These are phyloP conservation scores for Caradrina clavipalpis DNA, from an alignment of 2,888 invertebrate genomes.

Conservation along the genomic window DNA sequence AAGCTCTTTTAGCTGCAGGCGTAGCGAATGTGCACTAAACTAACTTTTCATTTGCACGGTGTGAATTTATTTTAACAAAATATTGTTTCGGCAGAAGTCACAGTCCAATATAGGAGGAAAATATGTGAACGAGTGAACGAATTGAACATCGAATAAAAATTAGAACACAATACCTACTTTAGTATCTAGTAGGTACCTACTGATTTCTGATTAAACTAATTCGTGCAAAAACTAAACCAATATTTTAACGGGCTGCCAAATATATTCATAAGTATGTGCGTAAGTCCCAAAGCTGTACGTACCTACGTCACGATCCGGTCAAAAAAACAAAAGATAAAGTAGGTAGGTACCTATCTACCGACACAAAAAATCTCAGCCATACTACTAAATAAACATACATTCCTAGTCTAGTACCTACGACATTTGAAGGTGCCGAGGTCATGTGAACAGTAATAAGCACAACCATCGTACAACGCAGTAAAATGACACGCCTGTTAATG, in stretches of 20 bases:
- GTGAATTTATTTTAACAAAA: constrained; percentile 24
- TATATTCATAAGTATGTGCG: too few species aligned
- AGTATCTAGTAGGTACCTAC: background rate
- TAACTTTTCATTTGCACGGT: constrained; percentile 43
- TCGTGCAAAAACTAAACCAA: too few species aligned
- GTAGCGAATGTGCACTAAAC: constrained; percentile 43
- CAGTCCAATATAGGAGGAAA: constrained; percentile 6
- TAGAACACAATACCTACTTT: background rate
- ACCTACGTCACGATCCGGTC: background rate
- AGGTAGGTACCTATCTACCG: too few species aligned
- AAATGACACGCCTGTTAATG: constrained; percentile 63
- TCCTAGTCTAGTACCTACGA: constrained; percentile 7
- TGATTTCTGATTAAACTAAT: too few species aligned
- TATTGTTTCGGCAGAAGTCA: constrained; percentile 10
- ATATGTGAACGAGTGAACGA: background rate
- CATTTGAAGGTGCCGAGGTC: constrained; percentile 60
- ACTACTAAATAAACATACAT: constrained; percentile 28
- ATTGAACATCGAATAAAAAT: background rate
- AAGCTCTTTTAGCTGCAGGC: constrained; percentile 56
- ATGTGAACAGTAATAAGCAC: constrained; percentile 64
- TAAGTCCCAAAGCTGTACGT: too few species aligned
- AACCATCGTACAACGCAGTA: constrained; percentile 49
- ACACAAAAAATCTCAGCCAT: constrained; percentile 6
- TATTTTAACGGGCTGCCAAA: too few species aligned
- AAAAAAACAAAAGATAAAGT: constrained; percentile 8